Evolutionary conservation across 1,140 invertebrate species (phyloP), one percentile per base, ranked within the genome.

Genomic region (Anastrepha obliqua): DNA sequence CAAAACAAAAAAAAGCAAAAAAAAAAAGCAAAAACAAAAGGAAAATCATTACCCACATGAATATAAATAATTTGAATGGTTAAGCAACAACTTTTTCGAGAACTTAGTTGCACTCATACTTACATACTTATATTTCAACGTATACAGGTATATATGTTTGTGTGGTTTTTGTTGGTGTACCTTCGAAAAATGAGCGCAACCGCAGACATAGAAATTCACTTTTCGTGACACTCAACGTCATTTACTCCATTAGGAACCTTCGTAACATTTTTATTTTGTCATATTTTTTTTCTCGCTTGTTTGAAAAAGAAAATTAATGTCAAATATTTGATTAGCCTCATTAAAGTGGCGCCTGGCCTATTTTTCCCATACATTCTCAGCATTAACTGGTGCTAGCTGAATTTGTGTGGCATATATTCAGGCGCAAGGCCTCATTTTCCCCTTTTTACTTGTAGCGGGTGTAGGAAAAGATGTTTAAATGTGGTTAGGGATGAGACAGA

Each of bases 301-400:
- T 51, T 60, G 58, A 59, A 85, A 58, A 1, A 0, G n/a, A 42
- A 20, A 60, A 11, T 42, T 51, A 42, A 86, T 62, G 85, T 44
- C 29, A 86, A 86, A 86, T 86, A 62, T 86, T 86, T 86, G 85
- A 44, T 86, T 86, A 86, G 29, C 85, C 29, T 86, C 85, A 60
- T 62, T 86, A 42, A 62, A 42, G 29, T 86, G 59, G 29, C 58
- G 85, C 29, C 59, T 86, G 85, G 59, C 85, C 59, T 62, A 62
- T 13, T 62, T 86, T 55, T n/a, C 47, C 55, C 15, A 2, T n/a
- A 29, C 9, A 67, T 5, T 6, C n/a, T 29, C 11, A 55, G 64
- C 64, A 81, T 20, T 47, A 44, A 74, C n/a, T 74, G 15, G 13
- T 74, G 44, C 15, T 74, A 47, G 5, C 15, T 20, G 20, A 55